Percentiles rank a stretch among this genome's conserved stretches.
These are phyloP conservation scores for Bicyclus anynana DNA, from an alignment of 1,140 invertebrate genomes.

Conservation along the genomic window DNA sequence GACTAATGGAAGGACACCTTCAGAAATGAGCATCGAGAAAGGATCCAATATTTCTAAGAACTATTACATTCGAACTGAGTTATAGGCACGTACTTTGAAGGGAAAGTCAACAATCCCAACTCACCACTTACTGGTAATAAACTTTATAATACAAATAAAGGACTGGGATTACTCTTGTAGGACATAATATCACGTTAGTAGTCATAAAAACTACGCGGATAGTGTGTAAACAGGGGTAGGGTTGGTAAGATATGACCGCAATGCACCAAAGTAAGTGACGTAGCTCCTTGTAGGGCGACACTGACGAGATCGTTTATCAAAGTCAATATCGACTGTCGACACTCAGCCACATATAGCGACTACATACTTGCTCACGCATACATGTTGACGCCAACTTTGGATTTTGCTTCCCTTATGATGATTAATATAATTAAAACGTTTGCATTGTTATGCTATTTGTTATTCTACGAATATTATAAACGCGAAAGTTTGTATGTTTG, in stretches of 20 bases:
- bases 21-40: slow-evolving; percentile 15
- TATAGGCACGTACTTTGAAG: slow-evolving; percentile 8
- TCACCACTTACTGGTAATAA: slow-evolving; percentile 49
- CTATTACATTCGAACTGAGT: slow-evolving; percentile 7
- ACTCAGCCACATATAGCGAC: slow-evolving; percentile 48
- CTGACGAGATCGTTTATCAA: slow-evolving; percentile 69
- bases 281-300: slow-evolving; percentile 65
- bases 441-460: slow-evolving; percentile 12
- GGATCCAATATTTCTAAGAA: slow-evolving; percentile 10
- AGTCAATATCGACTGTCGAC: slow-evolving; percentile 70
- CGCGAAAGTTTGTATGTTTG: too few relatives aligned
- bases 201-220: slow-evolving; percentile 65
- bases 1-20: slow-evolving; percentile 20
- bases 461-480: too few relatives aligned
- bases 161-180: slow-evolving; percentile 48
- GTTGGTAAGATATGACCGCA: slow-evolving; percentile 61
- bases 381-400: slow-evolving; percentile 36
- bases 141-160: slow-evolving; percentile 63
- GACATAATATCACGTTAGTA: slow-evolving; percentile 56
- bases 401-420: slow-evolving; percentile 34
- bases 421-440: slow-evolving; percentile 36
- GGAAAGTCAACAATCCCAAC: slow-evolving; percentile 13
- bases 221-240: slow-evolving; percentile 65
- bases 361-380: slow-evolving; percentile 53
- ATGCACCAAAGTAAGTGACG: slow-evolving; percentile 74